Evolutionary conservation across 2,797 vertebrate species (phyloP), one percentile per base, ranked within the genome.

Genomic region (Miichthys miiuy): DNA sequence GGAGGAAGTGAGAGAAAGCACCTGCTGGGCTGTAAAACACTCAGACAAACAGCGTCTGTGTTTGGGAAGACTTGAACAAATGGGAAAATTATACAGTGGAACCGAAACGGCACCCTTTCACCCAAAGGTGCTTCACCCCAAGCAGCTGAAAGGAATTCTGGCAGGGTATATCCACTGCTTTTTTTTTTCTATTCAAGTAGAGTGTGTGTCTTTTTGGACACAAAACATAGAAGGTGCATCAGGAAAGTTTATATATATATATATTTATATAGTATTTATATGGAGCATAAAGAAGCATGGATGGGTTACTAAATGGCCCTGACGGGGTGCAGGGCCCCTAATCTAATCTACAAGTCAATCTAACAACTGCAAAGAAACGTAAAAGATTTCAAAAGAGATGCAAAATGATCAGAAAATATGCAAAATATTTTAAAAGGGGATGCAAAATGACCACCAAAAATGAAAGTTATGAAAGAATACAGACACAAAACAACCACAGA

Each of bases 31-130:
- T 87, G 70, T 79, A 84, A 89, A 92, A 65, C 85, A 76, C 83
- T 88, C 80, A 74, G 82, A 92, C 93, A 94, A 92, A 88, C 78
- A 34, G 72, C 10, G 78, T 75, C 89, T 91, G 89, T 93, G 92
- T 93, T 86, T 76, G 66, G 65, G 73, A 75, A 72, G 89, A 91
- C 89, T 91, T 88, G 65, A 89, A 92, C 89, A 92, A 93, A 94
- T 92, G 89, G 84, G 89, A 80, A 91, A 92, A 94, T 93, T 92
- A 93, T 93, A 94, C 93, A 92, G 91, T 92, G 83, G 63, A 82
- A 70, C 47, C 69, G 60, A 82, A 91, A 69, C 54, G 12, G 52
- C 68, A 47, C 51, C 63, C 69, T 84, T 88, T 89, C 75, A 88
- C 75, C 78, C 47, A 82, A 81, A 88, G 84, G 84, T 80, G 77